phyloP scores from a whole-genome alignment of 2,113 vertebrate species.

The Dolichallabes microphthalmus region DNA sequence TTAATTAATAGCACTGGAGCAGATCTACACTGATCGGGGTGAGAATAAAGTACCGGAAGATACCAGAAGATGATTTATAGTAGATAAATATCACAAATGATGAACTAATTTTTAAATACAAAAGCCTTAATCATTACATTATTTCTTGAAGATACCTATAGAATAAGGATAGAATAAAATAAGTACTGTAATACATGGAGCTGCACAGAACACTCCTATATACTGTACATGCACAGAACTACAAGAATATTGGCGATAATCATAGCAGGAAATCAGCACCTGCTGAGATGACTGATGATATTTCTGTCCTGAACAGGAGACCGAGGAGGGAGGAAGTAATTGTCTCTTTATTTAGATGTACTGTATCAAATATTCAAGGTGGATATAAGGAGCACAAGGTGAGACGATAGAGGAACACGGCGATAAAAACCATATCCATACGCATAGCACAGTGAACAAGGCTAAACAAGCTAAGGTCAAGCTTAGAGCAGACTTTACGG shows the following conservation, averaged over 20 bases:
- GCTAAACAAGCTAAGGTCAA: not conserved
- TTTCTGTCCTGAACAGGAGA: not conserved
- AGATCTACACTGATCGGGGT: not conserved
- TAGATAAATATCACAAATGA: not conserved
- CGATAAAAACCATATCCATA: not conserved
- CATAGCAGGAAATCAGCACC: not conserved
- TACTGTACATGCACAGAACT: not conserved
- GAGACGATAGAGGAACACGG: not conserved
- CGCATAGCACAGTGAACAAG: not conserved
- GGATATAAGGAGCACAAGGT: not conserved
- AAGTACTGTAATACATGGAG: not conserved
- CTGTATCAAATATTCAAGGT: not conserved
- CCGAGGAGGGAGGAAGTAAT: not conserved
- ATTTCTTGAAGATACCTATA: not conserved
- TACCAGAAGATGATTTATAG: not conserved
- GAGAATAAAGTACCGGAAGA: not conserved
- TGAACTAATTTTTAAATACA: not conserved
- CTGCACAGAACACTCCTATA: not conserved
- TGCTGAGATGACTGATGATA: not conserved
- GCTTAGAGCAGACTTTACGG: not conserved
- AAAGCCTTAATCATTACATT: not conserved
- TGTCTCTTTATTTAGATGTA: not conserved
- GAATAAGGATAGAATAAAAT: not conserved
- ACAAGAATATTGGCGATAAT: not conserved
- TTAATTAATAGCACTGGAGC: not conserved